Base-by-base conservation (phyloP, 2,888 invertebrate species). In the Cylindroiulus punctatus region DNA sequence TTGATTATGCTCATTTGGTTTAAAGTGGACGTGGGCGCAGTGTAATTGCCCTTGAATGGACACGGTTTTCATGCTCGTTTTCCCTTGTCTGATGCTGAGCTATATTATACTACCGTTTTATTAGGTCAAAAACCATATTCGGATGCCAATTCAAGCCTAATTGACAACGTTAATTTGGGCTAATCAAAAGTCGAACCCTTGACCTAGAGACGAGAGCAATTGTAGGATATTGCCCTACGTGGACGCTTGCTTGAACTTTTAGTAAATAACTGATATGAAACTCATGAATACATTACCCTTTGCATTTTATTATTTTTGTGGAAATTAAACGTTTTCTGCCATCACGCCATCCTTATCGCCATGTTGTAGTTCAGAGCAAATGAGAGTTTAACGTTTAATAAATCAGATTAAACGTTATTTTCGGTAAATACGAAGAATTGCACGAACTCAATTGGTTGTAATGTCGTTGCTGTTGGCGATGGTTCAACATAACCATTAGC, bases 101-200 rank as follows among this genome's bases (percentile, higher is more conserved):
- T 12, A 30, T 30, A 76, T 76, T 30, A 76, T 30, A 76, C 76
- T 76, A 76, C 30, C 76, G 76, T 30, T 76, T 76, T 76, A 76
- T 76, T 76, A 76, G 76, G 76, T 76, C 76, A 76, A 30, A 30
- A 76, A 14, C 76, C 3, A 76, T 76, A 76, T 76, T 76, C 30
- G 30, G 30, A 76, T 30, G 76, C 30, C 76, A 76, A 30, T 26
- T 76, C 30, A 12, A 76, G 30, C 30, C 12, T 76, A 76, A 76
- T 76, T 76, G 76, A 76, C 76, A 22, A 76, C 30, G 76, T 76
- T 76, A 76, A 76, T 76, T 76, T 10, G 12, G 30, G 76, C 76
- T 76, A 76, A 76, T 76, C 76, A 76, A 76, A 30, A 76, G 76
- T 30, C 76, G 76, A 76, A 76, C 76, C 76, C 76, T 76, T 76